phyloP scores from a whole-genome alignment of 2,888 invertebrate species.

The Cynaeus angustus region DNA sequence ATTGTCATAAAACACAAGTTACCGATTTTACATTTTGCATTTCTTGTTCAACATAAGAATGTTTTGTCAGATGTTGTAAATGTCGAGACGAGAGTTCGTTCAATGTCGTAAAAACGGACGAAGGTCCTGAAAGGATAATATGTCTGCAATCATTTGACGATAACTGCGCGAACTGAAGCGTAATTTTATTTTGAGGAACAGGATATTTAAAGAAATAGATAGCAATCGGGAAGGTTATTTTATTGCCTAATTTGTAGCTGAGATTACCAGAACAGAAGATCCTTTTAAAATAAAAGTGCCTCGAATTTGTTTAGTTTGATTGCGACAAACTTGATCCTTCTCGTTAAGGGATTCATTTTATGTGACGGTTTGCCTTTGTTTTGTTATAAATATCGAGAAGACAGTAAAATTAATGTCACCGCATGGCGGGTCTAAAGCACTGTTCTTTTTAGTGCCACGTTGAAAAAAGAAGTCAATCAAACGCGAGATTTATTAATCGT shows the following conservation, averaged over 20 bases:
- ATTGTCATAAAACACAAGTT: too few relatives aligned
- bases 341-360: constrained; percentile 40
- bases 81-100: background rate
- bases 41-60: too few relatives aligned
- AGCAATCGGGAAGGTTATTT: constrained; percentile 17
- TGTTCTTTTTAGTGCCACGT: constrained; percentile 2
- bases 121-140: constrained; percentile 2
- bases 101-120: background rate
- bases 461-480: background rate
- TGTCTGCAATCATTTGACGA: constrained; percentile 13
- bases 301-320: constrained; percentile 21
- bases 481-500: background rate
- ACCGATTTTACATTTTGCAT: too few relatives aligned
- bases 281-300: constrained; percentile 37
- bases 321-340: constrained; percentile 26
- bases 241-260: constrained; percentile 37
- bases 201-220: constrained; percentile 17
- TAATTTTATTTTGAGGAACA: constrained; percentile 8
- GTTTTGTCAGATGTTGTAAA: too few relatives aligned
- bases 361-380: constrained; percentile 13
- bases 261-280: constrained; percentile 14
- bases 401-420: background rate
- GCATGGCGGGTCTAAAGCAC: background rate
- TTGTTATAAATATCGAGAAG: background rate
- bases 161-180: constrained; percentile 8